These are phyloP conservation scores for Liasis olivaceus DNA, from an alignment of 2,797 vertebrate genomes.

Conservation along the genomic window DNA sequence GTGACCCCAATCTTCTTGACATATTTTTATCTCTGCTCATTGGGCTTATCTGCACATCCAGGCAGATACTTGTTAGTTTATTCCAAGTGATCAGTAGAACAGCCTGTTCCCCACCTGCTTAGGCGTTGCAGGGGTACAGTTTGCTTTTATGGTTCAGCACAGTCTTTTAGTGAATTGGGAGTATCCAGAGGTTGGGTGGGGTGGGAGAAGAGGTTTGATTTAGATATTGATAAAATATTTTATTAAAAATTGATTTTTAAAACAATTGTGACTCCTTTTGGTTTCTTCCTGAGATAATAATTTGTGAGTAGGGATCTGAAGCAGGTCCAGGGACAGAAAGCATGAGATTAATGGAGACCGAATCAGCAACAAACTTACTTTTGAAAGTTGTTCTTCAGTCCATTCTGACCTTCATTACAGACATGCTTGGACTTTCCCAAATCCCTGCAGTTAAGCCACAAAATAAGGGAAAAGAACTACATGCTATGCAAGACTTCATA, in stretches of 20 bases:
- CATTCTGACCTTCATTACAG: neutral
- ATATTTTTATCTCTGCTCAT: neutral
- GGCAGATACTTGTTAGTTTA: neutral
- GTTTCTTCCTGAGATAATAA: neutral
- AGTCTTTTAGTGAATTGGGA: no score
- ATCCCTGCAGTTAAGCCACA: neutral
- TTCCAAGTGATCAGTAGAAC: neutral
- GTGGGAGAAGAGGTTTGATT: conserved; percentile 54
- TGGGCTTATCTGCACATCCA: neutral
- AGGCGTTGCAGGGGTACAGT: fast-evolving
- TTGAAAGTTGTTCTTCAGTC: neutral
- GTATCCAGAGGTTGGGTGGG: conserved; percentile 43
- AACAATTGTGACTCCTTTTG: conserved; percentile 23
- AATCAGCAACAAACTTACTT: neutral
- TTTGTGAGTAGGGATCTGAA: neutral
- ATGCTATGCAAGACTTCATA: neutral
- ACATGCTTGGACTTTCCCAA: neutral
- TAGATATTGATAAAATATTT: conserved; percentile 69
- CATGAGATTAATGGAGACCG: neutral
- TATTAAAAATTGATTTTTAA: conserved; percentile 71
- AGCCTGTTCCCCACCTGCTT: neutral
- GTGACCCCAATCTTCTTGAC: neutral
- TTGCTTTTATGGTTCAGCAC: no score
- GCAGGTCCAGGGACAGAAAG: neutral
- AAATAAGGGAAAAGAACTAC: neutral